A percentile compares a stretch with the other conserved stretches of the same genome.
These are phyloP conservation scores for Vidua macroura DNA, from an alignment of 2,113 vertebrate species.

Conservation along the genomic window DNA sequence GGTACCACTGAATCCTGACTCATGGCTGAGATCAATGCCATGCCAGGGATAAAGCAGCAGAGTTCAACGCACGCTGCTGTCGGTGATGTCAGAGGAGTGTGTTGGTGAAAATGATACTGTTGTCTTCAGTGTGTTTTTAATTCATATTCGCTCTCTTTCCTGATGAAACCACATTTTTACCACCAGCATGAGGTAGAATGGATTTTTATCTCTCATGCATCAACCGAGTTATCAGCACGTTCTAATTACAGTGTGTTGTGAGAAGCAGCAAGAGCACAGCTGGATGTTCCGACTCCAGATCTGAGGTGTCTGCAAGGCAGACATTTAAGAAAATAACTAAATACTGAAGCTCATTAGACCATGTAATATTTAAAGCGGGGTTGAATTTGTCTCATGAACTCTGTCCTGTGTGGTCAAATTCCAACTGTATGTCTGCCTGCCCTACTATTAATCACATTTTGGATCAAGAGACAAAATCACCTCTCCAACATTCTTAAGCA, in stretches of 20 bases:
- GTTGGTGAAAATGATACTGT: constrained; percentile 3
- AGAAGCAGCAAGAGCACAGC: constrained; percentile 57
- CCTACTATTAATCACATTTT: constrained; percentile 54
- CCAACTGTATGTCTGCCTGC: constrained; percentile 49
- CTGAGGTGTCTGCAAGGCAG: constrained; percentile 38
- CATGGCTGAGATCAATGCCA: neutral
- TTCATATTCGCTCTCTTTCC: constrained; percentile 38
- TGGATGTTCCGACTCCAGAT: constrained; percentile 53
- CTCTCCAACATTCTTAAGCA: constrained; percentile 62
- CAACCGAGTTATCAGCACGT: constrained; percentile 55
- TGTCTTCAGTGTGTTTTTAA: neutral
- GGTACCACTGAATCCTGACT: neutral
- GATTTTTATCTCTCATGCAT: constrained; percentile 61
- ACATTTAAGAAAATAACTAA: constrained; percentile 48
- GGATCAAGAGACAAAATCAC: constrained; percentile 53
- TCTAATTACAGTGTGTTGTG: constrained; percentile 58
- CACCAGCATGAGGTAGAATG: constrained; percentile 49
- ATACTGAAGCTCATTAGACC: constrained; percentile 43
- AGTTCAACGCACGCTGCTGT: neutral
- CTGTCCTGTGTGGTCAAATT: constrained; percentile 56
- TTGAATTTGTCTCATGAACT: constrained; percentile 52
- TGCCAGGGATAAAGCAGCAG: neutral
- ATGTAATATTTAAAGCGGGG: constrained; percentile 40
- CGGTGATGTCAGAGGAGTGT: neutral
- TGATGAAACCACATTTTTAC: constrained; percentile 44